These are phyloP conservation scores for Tineola bisselliella DNA, from an alignment of 2,888 invertebrate genomes.

Conservation along the genomic window DNA sequence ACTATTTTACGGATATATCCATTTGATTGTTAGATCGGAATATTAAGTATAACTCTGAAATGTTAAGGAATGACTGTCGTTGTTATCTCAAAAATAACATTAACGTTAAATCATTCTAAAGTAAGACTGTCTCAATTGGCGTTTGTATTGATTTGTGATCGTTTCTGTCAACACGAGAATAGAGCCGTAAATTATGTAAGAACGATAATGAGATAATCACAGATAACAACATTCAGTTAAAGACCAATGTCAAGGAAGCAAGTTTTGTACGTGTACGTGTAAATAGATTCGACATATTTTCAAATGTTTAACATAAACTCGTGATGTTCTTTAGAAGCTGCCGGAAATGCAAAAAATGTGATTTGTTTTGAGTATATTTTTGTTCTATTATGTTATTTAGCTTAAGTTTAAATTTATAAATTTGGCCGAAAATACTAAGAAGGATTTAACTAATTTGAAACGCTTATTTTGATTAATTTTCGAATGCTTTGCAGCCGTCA, in stretches of 20 bases:
- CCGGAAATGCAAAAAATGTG: slow-evolving; percentile 48
- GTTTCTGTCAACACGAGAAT: not conserved
- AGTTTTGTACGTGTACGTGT: not conserved
- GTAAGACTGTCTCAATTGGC: too few relatives aligned
- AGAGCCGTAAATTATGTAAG: not conserved
- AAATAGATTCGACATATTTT: not conserved
- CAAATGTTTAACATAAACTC: not conserved
- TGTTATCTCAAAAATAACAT: too few relatives aligned
- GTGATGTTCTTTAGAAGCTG: slow-evolving; percentile 54
- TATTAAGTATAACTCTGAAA: too few relatives aligned
- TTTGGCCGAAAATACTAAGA: too few relatives aligned
- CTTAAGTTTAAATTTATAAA: too few relatives aligned
- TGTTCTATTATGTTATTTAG: not conserved
- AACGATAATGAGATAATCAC: not conserved
- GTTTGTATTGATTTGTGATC: not conserved
- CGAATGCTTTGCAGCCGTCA: too few relatives aligned
- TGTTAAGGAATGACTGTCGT: too few relatives aligned
- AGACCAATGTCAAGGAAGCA: not conserved
- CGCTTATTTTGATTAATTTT: too few relatives aligned
- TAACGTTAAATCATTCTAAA: too few relatives aligned
- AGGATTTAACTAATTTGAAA: too few relatives aligned
- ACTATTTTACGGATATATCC: too few relatives aligned
- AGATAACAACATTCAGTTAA: not conserved
- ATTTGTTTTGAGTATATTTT: slow-evolving; percentile 22
- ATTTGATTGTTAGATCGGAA: too few relatives aligned